Base-by-base conservation (phyloP, 2,797 vertebrate genomes). In the Lepidocolaptes lacrymiger region DNA sequence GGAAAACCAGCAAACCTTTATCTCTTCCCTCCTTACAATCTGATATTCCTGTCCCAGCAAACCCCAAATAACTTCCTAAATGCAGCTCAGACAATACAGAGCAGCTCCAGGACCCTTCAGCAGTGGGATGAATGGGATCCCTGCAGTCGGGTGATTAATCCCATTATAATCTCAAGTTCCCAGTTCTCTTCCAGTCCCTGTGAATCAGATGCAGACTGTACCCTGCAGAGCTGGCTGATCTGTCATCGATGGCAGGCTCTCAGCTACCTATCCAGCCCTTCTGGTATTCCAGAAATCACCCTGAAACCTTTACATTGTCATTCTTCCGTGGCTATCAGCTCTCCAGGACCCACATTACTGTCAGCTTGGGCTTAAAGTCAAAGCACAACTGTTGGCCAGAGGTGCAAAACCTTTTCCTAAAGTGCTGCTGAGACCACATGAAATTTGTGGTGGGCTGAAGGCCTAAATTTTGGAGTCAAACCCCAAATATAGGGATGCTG, bases 1-100 rank as follows among this genome's bases (percentile, higher is more conserved):
- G 92, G 82, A 88, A 95, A 96, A 91, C 34, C 89, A 91, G 85
- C 48, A 58, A 79, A 78, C 59, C 63, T 93, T 90, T 93, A 32
- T 94, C 85, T 91, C 80, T 90, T 77, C 15, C 44, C 71, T 71
- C 55, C 69, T 89, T 84, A 36, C 67, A 62, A 0, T 78, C 63
- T 83, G 63, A 24, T 69, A 27, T 59, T 88, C 32, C 84, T 79
- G 58, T 62, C 58, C 81, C 34, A 72, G 56, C 3, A 6, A 88
- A 81, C 79, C 88, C 85, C 79, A 85, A 49, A 63, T 52, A 43
- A 63, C 76, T 96, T 95, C 89, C 79, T 64, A 74, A 86, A 43
- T 52, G 43, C 63, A 49, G 58, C 54, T 81, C 28, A 75, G 61
- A 34, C 36, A 48, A 55, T 61, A 41, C 39, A 68, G 43, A 93